phyloP scores from a whole-genome alignment of 1,140 invertebrate genomes.

The Caligus rogercresseyi region DNA sequence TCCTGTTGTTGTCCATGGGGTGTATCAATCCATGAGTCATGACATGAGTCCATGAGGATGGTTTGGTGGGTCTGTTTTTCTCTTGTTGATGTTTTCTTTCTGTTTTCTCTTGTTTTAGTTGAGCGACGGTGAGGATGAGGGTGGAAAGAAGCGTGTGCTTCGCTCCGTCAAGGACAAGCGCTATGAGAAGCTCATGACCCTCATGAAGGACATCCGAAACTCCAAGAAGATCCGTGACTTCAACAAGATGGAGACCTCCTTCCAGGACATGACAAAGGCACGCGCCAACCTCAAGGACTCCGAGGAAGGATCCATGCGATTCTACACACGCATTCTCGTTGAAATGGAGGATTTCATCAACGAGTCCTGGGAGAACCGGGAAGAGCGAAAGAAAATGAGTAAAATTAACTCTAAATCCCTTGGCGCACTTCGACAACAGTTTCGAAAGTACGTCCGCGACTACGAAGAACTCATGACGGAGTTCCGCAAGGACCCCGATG shows the following conservation, averaged over 20 bases:
- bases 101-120: slow-evolving; percentile 42
- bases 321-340: slow-evolving; percentile 68
- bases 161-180: slow-evolving; percentile 94
- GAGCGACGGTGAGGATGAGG: slow-evolving; percentile 65
- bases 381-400: slow-evolving; percentile 35
- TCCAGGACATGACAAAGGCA: slow-evolving; percentile 84
- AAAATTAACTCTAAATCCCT: slow-evolving; percentile 69
- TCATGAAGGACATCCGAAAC: slow-evolving; percentile 82
- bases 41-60: too few relatives aligned
- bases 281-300: slow-evolving; percentile 78
- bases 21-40: too few relatives aligned
- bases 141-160: slow-evolving; percentile 86
- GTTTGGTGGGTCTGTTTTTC: too few relatives aligned
- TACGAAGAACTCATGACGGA: slow-evolving; percentile 70
- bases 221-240: slow-evolving; percentile 97
- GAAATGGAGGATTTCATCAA: slow-evolving; percentile 91
- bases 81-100: too few relatives aligned
- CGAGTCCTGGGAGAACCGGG: slow-evolving; percentile 67
- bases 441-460: slow-evolving; percentile 82
- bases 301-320: slow-evolving; percentile 76
- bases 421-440: slow-evolving; percentile 77
- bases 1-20: too few relatives aligned
- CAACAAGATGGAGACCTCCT: slow-evolving; percentile 73
- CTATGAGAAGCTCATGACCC: slow-evolving; percentile 79
- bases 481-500: slow-evolving; percentile 75